Base-by-base conservation (phyloP, 2,113 vertebrate genomes). In the Tragelaphus imberbis region DNA sequence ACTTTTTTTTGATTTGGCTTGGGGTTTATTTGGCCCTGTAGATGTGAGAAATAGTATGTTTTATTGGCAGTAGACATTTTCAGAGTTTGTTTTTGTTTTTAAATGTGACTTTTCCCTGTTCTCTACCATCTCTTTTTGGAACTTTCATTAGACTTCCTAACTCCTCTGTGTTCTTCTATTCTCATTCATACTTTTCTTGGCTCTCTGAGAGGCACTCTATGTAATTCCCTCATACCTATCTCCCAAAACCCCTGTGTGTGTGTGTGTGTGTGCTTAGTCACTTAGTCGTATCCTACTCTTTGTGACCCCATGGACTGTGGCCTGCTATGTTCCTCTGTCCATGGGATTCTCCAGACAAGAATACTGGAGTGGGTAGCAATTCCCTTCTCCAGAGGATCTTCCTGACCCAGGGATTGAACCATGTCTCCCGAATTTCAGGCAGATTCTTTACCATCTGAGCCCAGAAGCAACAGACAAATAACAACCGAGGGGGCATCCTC, bases 381-480 rank as follows among this genome's bases (percentile, higher is more conserved):
- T 40, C n/a, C n/a, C 68, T 23, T 75, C 68, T 75, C 68, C 68
- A 13, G n/a, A 19, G 11, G n/a, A 75, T 75, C n/a, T 23, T 75
- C n/a, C 68, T 0, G 1, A 40, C 19, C 19, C 19, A 75, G n/a
- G 68, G 36, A 40, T 13, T 75, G 5, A 75, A 13, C n/a, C 0
- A 2, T 40, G 68, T 75, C n/a, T 75, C 68, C 68, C 40, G n/a
- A 40, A 40, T 23, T 6, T 19, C 19, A 75, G n/a, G 68, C 10
- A 6, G 68, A 75, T 40, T 75, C 68, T 75, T 40, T 75, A 40
- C 68, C 68, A 40, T 40, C 68, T 40, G n/a, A 75, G 68, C 68
- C 0, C 0, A 75, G 68, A 75, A 88, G 25, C 28, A 85, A 49
- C 16, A 63, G 68, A 79, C 23, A 88, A 81, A 21, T 89, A 28